phyloP scores from a whole-genome alignment of 1,140 invertebrate genomes.

The Drosophila busckii region DNA sequence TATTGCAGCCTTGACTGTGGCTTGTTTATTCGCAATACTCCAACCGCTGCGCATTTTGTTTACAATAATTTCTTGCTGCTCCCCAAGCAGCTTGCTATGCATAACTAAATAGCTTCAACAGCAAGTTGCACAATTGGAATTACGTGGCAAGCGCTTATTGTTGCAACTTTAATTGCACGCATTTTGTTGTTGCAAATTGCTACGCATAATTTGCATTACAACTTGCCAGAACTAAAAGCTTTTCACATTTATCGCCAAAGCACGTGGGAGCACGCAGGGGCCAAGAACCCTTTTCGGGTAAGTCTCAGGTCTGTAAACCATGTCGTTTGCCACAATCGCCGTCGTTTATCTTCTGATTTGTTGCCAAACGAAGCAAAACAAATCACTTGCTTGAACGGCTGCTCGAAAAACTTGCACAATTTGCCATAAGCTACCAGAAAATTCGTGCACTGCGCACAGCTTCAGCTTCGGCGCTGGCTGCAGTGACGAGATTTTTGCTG shows the following conservation, averaged over 20 bases:
- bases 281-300: conserved; percentile 31
- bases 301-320: conserved; percentile 20
- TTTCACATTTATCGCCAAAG: conserved; percentile 4
- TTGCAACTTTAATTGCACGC: conserved; percentile 68
- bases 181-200: no score
- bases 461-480: conserved; percentile 19
- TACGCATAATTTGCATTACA: not conserved
- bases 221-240: not conserved
- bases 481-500: conserved; percentile 48
- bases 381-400: conserved; percentile 67
- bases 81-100: conserved; percentile 38
- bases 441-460: conserved; percentile 22
- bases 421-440: conserved; percentile 24
- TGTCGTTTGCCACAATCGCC: conserved; percentile 71
- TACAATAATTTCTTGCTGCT: no score
- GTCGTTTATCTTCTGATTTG: conserved; percentile 76
- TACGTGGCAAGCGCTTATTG: no score
- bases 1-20: no score
- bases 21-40: no score
- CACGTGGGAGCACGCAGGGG: no score
- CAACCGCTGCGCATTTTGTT: no score
- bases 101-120: conserved; percentile 58
- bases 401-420: conserved; percentile 28
- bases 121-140: conserved; percentile 9
- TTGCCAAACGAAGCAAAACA: conserved; percentile 74